These are phyloP conservation scores for Oophaga pumilio DNA, from an alignment of 2,113 vertebrate genomes.

Conservation along the genomic window DNA sequence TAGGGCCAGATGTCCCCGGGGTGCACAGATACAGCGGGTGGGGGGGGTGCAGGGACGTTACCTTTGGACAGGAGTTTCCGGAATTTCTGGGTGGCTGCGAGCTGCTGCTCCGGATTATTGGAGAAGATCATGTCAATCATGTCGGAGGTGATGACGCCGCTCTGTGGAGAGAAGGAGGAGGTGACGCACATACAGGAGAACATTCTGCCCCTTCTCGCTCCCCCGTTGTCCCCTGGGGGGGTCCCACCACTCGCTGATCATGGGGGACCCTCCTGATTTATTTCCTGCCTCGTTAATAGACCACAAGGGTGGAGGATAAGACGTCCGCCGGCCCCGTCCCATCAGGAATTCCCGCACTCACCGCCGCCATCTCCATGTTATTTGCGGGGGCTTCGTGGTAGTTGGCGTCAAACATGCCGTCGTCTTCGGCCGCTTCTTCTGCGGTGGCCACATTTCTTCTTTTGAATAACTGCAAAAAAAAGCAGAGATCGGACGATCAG, in stretches of 20 bases:
- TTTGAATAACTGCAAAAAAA: conserved; percentile 86
- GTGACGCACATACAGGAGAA: too few species aligned
- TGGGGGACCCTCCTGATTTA: too few species aligned
- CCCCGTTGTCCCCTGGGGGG: too few species aligned
- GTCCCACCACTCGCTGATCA: too few species aligned
- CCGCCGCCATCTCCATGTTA: conserved; percentile 91
- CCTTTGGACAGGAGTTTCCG: conserved; percentile 98
- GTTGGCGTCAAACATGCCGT: conserved; percentile 94
- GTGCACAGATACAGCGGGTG: too few species aligned
- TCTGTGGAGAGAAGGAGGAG: conserved; percentile 61
- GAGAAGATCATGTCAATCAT: conserved; percentile 99
- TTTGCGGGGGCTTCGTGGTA: conserved; percentile 93
- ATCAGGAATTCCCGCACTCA: conserved; percentile 66
- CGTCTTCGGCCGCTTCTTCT: conserved; percentile 88
- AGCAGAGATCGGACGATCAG: not conserved
- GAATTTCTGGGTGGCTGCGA: conserved; percentile 96
- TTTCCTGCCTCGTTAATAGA: too few species aligned
- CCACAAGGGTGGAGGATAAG: too few species aligned
- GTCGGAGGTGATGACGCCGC: conserved; percentile 90
- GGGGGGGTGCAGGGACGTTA: conserved; percentile 60
- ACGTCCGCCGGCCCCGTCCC: too few species aligned
- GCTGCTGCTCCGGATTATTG: conserved; percentile 91
- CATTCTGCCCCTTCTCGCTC: too few species aligned
- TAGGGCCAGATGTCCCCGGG: too few species aligned
- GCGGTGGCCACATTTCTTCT: conserved; percentile 94